A percentile compares a stretch with the other conserved stretches of the same genome.
These are phyloP conservation scores for Mycetomoellerius zeteki DNA, from an alignment of 1,140 invertebrate species.

Conservation along the genomic window DNA sequence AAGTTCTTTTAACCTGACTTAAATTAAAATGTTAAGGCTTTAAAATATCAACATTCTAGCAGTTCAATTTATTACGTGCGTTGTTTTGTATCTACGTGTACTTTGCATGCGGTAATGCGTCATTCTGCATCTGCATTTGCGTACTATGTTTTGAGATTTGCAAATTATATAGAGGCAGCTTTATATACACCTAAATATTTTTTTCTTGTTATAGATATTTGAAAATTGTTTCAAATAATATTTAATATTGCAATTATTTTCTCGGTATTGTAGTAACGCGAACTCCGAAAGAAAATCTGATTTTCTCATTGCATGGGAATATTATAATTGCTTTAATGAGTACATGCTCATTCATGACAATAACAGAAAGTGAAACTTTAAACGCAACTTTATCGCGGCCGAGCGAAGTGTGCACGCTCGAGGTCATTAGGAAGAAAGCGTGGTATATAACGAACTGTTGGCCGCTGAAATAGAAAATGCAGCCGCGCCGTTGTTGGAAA, in stretches of 20 bases:
- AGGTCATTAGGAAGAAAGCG: conserved; percentile 71
- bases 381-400: conserved; percentile 36
- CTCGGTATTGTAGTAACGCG: background rate
- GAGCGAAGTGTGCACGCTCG: conserved; percentile 22
- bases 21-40: no score
- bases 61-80: no score
- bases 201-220: background rate
- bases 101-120: no score
- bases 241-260: background rate
- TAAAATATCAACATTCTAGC: no score
- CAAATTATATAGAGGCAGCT: no score
- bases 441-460: conserved; percentile 47
- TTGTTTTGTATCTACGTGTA: no score
- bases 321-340: conserved; percentile 17
- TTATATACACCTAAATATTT: background rate
- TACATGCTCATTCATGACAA: conserved; percentile 50
- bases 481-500: background rate
- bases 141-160: no score
- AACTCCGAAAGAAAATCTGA: background rate
- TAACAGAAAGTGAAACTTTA: conserved; percentile 71
- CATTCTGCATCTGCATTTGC: no score
- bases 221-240: background rate
- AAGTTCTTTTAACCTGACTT: no score
- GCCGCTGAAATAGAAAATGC: conserved; percentile 68
- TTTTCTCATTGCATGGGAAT: background rate